Conservation (phyloP, 2,888 invertebrate genomes). For the Hirtodrosophila histrioides region DNA sequence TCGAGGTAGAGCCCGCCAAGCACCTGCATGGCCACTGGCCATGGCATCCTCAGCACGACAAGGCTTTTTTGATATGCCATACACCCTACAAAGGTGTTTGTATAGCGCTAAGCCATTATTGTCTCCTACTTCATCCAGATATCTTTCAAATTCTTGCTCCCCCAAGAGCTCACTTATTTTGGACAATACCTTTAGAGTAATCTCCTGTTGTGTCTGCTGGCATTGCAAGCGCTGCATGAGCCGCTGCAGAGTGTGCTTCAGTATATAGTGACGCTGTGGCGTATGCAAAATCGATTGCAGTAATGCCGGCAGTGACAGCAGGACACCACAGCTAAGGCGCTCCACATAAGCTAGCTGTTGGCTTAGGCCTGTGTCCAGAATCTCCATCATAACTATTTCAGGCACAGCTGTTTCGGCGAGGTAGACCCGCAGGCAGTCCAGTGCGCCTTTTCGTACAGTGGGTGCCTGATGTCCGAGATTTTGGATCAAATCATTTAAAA, state of each 20-base stretch:
- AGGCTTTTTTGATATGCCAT: constrained; percentile 82
- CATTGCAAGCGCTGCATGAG: constrained; percentile 86
- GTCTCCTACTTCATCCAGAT: constrained; percentile 81
- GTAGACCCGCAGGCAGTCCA: constrained; percentile 91
- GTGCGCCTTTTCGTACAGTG: constrained; percentile 91
- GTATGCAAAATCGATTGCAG: constrained; percentile 86
- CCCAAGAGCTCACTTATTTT: constrained; percentile 90
- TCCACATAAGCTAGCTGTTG: constrained; percentile 85
- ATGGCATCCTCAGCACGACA: constrained; percentile 2
- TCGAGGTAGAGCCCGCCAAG: constrained; percentile 66
- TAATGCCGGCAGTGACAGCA: constrained; percentile 88
- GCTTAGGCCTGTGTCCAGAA: constrained; percentile 88
- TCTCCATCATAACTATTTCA: constrained; percentile 88
- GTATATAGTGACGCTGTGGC: constrained; percentile 85
- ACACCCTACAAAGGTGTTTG: constrained; percentile 87
- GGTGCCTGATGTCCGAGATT: constrained; percentile 93
- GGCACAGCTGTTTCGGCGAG: constrained; percentile 88
- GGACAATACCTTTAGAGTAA: constrained; percentile 88
- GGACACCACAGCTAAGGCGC: constrained; percentile 87
- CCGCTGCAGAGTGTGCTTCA: constrained; percentile 86
- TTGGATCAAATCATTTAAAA: constrained; percentile 84
- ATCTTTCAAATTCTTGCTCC: constrained; percentile 87
- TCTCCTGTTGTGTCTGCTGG: constrained; percentile 88
- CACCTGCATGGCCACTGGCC: constrained; percentile 48
- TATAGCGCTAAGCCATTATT: constrained; percentile 86